phyloP scores from a whole-genome alignment of 2,797 vertebrate genomes.

The Acanthornis magna region DNA sequence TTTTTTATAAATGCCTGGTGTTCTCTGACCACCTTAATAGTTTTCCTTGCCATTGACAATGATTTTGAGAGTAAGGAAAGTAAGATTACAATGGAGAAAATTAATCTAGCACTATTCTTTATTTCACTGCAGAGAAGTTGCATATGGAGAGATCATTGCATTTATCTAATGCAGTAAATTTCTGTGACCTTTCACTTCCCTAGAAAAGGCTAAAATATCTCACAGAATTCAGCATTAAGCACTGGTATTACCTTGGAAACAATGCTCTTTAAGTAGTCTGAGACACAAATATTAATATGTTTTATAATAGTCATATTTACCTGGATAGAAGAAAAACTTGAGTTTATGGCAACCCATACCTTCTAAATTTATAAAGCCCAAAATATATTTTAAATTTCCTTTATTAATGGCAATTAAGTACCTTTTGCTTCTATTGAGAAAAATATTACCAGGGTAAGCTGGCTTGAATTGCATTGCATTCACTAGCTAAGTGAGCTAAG shows the following conservation, averaged over 20 bases:
- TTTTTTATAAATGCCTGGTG: background rate
- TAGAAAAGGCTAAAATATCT: background rate
- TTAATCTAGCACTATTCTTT: background rate
- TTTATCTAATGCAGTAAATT: slow-evolving; percentile 8
- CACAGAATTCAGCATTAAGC: background rate
- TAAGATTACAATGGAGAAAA: background rate
- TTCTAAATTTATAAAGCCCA: background rate
- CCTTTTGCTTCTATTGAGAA: background rate
- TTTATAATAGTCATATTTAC: background rate
- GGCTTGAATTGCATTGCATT: background rate
- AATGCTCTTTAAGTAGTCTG: background rate
- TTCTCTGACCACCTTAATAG: background rate
- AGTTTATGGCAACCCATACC: background rate
- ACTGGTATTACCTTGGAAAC: background rate
- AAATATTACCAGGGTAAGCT: background rate
- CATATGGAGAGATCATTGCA: background rate
- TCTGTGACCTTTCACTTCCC: background rate
- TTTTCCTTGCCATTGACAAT: background rate
- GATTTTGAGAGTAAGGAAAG: background rate
- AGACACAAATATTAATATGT: background rate
- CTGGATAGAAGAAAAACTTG: background rate
- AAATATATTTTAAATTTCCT: background rate
- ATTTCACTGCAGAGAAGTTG: background rate
- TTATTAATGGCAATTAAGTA: background rate
- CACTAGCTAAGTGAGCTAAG: background rate